These are phyloP conservation scores for Hyperopisus bebe DNA, from an alignment of 2,113 vertebrate genomes.

Conservation along the genomic window DNA sequence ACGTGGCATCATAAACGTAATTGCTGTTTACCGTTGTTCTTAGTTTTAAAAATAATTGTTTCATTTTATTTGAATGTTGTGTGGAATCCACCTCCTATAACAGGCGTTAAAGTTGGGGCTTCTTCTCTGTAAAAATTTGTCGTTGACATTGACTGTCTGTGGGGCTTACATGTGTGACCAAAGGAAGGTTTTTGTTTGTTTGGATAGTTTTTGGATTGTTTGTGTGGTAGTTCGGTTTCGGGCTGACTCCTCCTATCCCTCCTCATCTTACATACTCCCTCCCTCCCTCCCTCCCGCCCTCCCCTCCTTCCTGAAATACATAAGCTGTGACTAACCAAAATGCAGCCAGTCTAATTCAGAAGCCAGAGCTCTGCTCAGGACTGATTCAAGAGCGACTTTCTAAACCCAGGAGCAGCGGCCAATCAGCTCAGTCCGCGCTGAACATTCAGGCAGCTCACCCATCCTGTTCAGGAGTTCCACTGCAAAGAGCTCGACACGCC, in stretches of 20 bases:
- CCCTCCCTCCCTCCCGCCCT: neutral
- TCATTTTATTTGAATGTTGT: neutral
- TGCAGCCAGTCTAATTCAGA: conserved; percentile 47
- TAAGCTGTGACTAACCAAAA: conserved; percentile 45
- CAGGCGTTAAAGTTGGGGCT: neutral
- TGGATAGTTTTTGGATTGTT: neutral
- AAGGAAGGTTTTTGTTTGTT: neutral
- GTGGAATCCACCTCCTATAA: neutral
- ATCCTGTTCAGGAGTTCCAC: neutral
- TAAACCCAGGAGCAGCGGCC: neutral
- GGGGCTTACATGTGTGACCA: neutral
- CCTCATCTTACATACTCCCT: neutral
- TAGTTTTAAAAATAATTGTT: neutral
- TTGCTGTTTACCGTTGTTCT: neutral
- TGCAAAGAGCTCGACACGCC: neutral
- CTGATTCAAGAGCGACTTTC: conserved; percentile 20
- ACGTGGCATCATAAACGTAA: neutral
- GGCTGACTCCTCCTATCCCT: conserved; percentile 23
- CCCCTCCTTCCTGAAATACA: conserved; percentile 32
- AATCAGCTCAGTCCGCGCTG: neutral
- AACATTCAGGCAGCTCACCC: neutral
- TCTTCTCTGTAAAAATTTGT: neutral
- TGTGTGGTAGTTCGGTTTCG: neutral
- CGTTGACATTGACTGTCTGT: neutral
- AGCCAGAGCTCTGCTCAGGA: conserved; percentile 47